Conservation (phyloP, 2,797 vertebrate genomes). For the Vultur gryphus region DNA sequence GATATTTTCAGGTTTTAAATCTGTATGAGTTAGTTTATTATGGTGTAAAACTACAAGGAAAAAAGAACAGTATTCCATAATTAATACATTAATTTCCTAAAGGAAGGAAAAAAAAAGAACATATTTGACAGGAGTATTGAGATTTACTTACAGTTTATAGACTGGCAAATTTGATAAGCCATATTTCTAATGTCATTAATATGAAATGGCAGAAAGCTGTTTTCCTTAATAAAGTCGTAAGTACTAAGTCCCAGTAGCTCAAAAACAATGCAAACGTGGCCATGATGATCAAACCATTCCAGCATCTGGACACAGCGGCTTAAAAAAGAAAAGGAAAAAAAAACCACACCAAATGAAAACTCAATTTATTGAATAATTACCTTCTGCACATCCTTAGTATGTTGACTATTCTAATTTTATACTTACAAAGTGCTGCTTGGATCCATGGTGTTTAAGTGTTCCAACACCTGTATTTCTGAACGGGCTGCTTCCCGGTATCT, state of each 20-base stretch:
- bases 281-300: slow-evolving; percentile 95
- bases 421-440: slow-evolving; percentile 86
- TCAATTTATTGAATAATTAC: neutral
- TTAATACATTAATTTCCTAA: neutral
- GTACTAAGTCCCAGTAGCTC: slow-evolving; percentile 96
- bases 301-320: slow-evolving; percentile 94
- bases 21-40: slow-evolving; percentile 96
- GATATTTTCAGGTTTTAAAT: slow-evolving; percentile 98
- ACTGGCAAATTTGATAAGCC: slow-evolving; percentile 90
- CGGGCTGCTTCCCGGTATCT: slow-evolving; percentile 93
- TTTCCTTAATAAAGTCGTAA: slow-evolving; percentile 96
- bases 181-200: slow-evolving; percentile 92
- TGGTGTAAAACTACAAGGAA: slow-evolving; percentile 87
- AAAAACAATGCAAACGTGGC: slow-evolving; percentile 93
- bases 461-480: slow-evolving; percentile 93
- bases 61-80: neutral
- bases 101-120: neutral
- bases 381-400: neutral
- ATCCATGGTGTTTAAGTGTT: slow-evolving; percentile 88
- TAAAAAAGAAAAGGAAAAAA: neutral
- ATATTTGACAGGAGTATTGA: neutral
- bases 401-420: neutral
- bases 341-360: neutral
- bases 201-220: slow-evolving; percentile 92
- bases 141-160: slow-evolving; percentile 87